phyloP scores from a whole-genome alignment of 2,113 vertebrate species.

The Reinhardtius hippoglossoides region DNA sequence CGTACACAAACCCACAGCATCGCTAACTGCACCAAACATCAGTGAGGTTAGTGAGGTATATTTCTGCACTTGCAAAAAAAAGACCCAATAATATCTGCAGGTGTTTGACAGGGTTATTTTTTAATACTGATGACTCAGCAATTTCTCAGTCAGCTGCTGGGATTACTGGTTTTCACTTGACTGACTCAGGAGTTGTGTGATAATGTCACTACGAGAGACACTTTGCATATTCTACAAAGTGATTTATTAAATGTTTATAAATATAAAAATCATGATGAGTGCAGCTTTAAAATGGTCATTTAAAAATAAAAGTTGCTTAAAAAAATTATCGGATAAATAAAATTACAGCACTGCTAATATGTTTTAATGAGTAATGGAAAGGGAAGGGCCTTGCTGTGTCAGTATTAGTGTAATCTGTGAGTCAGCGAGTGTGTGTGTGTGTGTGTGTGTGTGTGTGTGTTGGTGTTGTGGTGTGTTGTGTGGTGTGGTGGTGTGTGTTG shows the following conservation, averaged over 20 bases:
- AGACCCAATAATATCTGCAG: neutral
- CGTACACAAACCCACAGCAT: constrained; percentile 2
- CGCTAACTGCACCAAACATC: neutral
- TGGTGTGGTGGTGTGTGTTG: constrained; percentile 10
- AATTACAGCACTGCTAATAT: constrained; percentile 6
- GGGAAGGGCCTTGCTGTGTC: constrained; percentile 51
- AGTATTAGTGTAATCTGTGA: constrained; percentile 54
- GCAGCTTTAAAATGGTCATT: neutral
- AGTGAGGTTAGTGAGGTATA: neutral
- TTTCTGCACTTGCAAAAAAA: neutral
- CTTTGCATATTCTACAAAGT: too few species aligned
- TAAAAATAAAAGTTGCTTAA: neutral
- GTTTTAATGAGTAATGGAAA: constrained; percentile 31
- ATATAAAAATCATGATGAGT: neutral
- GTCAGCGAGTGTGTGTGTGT: neutral
- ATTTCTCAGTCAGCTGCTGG: neutral
- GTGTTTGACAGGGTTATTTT: neutral
- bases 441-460: constrained; percentile 5
- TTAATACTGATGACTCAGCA: constrained; percentile 26
- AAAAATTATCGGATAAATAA: neutral
- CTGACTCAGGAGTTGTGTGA: neutral
- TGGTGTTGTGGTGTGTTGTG: neutral
- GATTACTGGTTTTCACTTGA: neutral
- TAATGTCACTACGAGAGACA: neutral
- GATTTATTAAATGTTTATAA: neutral